Evolutionary conservation across 53 echinoderm and acorn worm species (phyloP), one percentile per base, ranked within the genome.

Genomic region (Mesocentrotus franciscanus): DNA sequence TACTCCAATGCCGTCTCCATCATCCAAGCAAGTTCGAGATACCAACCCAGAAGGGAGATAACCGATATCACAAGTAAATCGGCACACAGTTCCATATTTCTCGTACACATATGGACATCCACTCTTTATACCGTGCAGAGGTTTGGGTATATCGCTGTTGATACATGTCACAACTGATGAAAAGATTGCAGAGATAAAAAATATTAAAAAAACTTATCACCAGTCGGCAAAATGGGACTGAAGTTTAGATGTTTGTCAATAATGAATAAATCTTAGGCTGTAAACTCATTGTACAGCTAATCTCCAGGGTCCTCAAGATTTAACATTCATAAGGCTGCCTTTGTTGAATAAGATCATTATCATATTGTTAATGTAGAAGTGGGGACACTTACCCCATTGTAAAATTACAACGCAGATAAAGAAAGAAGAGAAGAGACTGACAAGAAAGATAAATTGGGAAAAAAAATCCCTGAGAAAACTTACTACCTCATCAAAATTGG

Each of bases 121-220:
- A 70, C 94, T 96, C 72, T 96, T 96, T 66, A 60, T 78, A 5
- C 97, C 97, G 71, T 97, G 96, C 17, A 30, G 49, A 16, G 97
- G 97, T 0, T 92, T 24, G 13, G 97, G 97, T 62, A 97, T 90
- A 24, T 96, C 97, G 8, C 76, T 89, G 78, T 85, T 92, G 92
- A 96, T 90, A 90, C 97, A 97, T 71, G 89, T 96, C 55, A 97
- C 93, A 83, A 81, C 97, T 97, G 74, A 61, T 55, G 58, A 58
- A 60, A 57, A 72, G 2, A 18, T 85, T 71, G 24, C 71, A 71
- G 4, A 15, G n/a, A 10, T 61, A 1, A 16, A 61, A 61, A 7
- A 60, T n/a, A n/a, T n/a, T n/a, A 60, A 61, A 61, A 61, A 2
- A 61, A 61, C 0, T 60, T 13, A 16, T 60, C 60, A 60, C 60